Conservation (phyloP, 1,140 invertebrate species). For the Tenebrio molitor region DNA sequence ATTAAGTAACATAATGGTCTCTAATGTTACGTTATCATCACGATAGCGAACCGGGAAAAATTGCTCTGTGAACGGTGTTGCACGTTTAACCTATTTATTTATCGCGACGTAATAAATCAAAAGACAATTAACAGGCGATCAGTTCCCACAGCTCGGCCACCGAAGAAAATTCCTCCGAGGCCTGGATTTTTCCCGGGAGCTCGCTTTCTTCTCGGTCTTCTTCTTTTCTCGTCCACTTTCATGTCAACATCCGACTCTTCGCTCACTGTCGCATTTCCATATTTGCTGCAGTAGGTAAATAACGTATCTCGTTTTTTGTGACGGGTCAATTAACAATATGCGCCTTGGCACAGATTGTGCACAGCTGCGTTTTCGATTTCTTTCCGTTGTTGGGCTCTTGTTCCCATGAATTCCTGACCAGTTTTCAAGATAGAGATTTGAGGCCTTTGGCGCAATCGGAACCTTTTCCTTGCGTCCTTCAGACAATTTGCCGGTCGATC, state of each 20-base stretch:
- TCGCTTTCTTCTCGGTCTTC: too few species aligned
- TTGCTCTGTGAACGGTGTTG: slow-evolving; percentile 19
- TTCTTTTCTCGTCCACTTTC: too few species aligned
- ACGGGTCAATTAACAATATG: slow-evolving; percentile 16
- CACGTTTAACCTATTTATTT: slow-evolving; percentile 44
- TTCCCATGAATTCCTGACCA: background rate
- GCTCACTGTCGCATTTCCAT: background rate
- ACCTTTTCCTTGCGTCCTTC: background rate
- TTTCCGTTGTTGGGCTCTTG: slow-evolving; percentile 8
- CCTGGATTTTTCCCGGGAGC: too few species aligned
- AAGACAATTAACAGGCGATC: background rate
- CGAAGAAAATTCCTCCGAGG: background rate
- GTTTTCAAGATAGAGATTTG: background rate
- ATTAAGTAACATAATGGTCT: slow-evolving; percentile 11
- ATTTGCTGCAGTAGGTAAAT: background rate
- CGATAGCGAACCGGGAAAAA: slow-evolving; percentile 6
- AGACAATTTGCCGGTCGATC: background rate
- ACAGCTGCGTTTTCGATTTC: slow-evolving; percentile 28
- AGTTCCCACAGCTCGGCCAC: background rate
- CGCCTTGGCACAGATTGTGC: slow-evolving; percentile 6
- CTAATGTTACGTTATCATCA: slow-evolving; percentile 32
- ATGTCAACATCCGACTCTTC: too few species aligned
- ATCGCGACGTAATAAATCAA: slow-evolving; percentile 28
- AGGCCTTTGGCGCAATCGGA: background rate
- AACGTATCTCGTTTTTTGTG: slow-evolving; percentile 15